Evolutionary conservation across 1,140 invertebrate species (phyloP).

Genomic region (Diuraphis noxia): DNA sequence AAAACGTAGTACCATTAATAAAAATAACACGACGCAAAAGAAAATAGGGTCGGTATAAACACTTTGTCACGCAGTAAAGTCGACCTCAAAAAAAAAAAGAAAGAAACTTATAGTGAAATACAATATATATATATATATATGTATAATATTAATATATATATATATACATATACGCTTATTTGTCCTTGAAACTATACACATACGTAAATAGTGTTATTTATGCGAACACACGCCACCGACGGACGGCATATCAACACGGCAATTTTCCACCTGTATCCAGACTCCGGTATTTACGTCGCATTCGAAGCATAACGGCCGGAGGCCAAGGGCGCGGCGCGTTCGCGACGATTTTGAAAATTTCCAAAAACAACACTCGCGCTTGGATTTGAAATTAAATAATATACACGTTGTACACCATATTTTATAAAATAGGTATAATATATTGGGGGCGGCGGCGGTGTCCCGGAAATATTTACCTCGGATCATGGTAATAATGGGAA

Average conservation of each 20-base stretch:
- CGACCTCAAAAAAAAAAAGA: not conserved
- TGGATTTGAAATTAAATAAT: not conserved
- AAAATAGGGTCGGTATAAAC: not conserved
- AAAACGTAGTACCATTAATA: not conserved
- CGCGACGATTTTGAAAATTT: not conserved
- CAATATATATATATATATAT: not conserved
- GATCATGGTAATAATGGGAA: not conserved
- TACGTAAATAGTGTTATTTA: conserved; percentile 40
- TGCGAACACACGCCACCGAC: not conserved
- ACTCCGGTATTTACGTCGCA: conserved; percentile 11
- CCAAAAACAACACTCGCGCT: not conserved
- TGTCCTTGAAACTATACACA: conserved; percentile 29
- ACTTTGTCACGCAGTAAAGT: not conserved
- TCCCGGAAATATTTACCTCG: not conserved
- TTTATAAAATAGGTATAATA: not conserved
- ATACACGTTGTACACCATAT: not conserved
- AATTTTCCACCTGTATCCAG: conserved; percentile 21
- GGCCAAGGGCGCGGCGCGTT: conserved; percentile 4
- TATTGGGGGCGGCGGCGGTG: too few species aligned
- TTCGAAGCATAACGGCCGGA: not conserved
- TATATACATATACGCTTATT: not conserved
- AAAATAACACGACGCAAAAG: not conserved
- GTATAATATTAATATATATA: not conserved
- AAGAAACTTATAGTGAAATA: not conserved
- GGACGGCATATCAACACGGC: conserved; percentile 8